Conservation (phyloP, 2,888 invertebrate species). For the Zygogramma bicolorata region DNA sequence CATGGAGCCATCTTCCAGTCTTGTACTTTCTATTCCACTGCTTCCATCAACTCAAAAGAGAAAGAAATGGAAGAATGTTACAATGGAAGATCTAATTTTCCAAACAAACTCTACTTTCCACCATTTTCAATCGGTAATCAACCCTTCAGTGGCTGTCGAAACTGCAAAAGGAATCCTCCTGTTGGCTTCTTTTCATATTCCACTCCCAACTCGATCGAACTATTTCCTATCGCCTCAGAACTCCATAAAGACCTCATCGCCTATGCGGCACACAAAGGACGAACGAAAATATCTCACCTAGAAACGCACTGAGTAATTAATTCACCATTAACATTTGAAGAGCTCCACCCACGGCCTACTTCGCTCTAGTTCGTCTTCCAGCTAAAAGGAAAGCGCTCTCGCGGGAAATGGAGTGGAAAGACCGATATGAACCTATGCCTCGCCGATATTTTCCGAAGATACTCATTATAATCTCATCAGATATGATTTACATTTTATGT, state of each 20-base stretch:
- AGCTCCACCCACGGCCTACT: constrained; percentile 42
- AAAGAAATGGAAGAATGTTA: too few relatives aligned
- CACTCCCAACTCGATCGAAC: background rate
- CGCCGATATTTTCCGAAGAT: constrained; percentile 54
- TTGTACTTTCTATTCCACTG: too few relatives aligned
- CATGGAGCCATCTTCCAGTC: too few relatives aligned
- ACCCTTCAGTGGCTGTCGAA: background rate
- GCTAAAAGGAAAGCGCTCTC: constrained; percentile 49
- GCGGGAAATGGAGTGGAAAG: constrained; percentile 57
- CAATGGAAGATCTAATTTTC: too few relatives aligned
- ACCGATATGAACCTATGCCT: constrained; percentile 50
- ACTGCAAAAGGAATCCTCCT: background rate
- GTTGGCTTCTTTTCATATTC: background rate
- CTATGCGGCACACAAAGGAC: constrained; percentile 9
- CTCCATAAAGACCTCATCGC: background rate
- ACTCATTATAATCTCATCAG: constrained; percentile 60
- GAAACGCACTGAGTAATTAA: constrained; percentile 47
- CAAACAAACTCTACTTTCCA: background rate
- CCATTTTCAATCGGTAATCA: too few relatives aligned
- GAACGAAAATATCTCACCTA: constrained; percentile 31
- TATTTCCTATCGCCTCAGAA: background rate
- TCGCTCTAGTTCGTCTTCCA: constrained; percentile 44
- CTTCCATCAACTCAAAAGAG: too few relatives aligned
- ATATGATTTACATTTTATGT: constrained; percentile 48
- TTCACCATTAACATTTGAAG: constrained; percentile 54